Evolutionary conservation across 2,797 vertebrate species (phyloP).

Genomic region (Sphenopsis melanotis): DNA sequence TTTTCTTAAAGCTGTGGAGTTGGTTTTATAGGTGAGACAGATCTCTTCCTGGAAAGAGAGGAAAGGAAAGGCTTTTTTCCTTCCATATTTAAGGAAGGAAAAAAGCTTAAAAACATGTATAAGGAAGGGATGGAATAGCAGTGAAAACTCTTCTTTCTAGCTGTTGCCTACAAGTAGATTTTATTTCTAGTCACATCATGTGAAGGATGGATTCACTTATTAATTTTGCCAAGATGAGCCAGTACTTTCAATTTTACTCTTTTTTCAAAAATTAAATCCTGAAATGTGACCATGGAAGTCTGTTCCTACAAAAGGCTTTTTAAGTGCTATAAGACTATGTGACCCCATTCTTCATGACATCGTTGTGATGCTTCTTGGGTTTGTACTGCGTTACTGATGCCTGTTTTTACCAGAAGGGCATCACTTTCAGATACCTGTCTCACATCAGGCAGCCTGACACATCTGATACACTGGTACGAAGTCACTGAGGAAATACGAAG

Average conservation of each 20-base stretch:
- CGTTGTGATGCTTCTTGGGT: background rate
- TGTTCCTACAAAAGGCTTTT: background rate
- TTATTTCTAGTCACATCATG: background rate
- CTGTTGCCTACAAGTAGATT: background rate
- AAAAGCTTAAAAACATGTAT: background rate
- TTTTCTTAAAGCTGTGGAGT: background rate
- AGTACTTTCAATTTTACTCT: background rate
- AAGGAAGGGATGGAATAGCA: background rate
- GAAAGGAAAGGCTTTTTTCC: too few relatives aligned
- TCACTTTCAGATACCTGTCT: background rate
- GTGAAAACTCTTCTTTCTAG: background rate
- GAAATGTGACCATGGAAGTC: background rate
- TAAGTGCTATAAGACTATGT: background rate
- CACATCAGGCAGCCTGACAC: background rate
- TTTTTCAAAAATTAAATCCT: background rate
- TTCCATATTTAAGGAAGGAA: background rate
- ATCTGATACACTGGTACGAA: conserved; percentile 32
- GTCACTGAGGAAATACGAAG: background rate
- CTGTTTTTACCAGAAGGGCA: background rate
- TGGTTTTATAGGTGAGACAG: background rate
- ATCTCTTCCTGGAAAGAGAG: background rate
- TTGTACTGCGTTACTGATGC: background rate
- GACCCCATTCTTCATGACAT: background rate
- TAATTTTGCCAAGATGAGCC: background rate
- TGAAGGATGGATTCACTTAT: background rate